phyloP scores from a whole-genome alignment of 2,888 invertebrate species.

The Chrysotoxum bicinctum region DNA sequence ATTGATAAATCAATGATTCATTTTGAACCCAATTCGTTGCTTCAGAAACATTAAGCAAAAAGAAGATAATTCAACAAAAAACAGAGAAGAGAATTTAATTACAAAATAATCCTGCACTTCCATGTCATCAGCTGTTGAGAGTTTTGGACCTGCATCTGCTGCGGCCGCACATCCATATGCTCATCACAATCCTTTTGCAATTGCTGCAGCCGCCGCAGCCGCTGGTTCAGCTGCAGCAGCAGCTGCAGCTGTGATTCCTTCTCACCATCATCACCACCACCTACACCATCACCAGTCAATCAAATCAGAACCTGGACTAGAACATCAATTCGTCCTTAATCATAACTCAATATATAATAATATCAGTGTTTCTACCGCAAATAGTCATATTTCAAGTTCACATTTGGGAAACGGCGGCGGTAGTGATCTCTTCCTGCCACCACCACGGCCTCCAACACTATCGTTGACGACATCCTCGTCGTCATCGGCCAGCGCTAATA shows the following conservation, averaged over 20 bases:
- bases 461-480: constrained; percentile 50
- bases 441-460: constrained; percentile 61
- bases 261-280: constrained; percentile 63
- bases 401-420: constrained; percentile 36
- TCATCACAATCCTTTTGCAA: constrained; percentile 75
- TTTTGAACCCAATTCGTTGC: not conserved
- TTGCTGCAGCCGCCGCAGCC: constrained; percentile 76
- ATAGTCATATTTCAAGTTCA: constrained; percentile 54
- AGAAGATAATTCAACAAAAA: not conserved
- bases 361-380: constrained; percentile 48
- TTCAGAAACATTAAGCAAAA: not conserved
- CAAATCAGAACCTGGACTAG: constrained; percentile 58
- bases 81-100: constrained; percentile 22
- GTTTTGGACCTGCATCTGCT: constrained; percentile 75
- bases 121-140: constrained; percentile 78
- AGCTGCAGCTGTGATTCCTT: constrained; percentile 73
- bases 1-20: not conserved
- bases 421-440: constrained; percentile 62
- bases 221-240: constrained; percentile 75
- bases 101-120: constrained; percentile 67
- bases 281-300: constrained; percentile 55
- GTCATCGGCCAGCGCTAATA: constrained; percentile 28
- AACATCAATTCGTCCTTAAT: constrained; percentile 57
- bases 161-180: constrained; percentile 75
- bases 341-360: constrained; percentile 57